Evolutionary conservation across 2,888 invertebrate species (phyloP).

Genomic region (Andrena dorsata): DNA sequence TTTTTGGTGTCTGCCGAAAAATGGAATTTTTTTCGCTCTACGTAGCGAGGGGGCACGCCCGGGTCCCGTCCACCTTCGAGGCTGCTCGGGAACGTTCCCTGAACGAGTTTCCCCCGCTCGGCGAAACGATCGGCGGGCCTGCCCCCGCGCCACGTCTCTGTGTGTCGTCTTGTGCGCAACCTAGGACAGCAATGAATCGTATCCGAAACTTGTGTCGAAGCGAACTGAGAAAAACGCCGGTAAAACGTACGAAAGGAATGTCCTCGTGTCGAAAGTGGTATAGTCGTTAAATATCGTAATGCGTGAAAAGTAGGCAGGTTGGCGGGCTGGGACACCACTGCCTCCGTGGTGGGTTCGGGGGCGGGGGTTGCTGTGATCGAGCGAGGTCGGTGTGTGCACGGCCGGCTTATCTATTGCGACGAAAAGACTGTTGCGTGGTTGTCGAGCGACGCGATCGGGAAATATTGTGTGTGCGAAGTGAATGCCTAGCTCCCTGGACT

Average conservation of each 20-base stretch:
- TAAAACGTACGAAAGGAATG: slow-evolving; percentile 77
- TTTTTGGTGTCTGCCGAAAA: slow-evolving; percentile 81
- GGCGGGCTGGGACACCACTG: slow-evolving; percentile 63
- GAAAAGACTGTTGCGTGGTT: slow-evolving; percentile 56
- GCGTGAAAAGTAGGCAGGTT: slow-evolving; percentile 82
- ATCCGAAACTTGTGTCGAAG: slow-evolving; percentile 71
- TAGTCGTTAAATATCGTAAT: slow-evolving; percentile 81
- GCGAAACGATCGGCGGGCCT: slow-evolving; percentile 23
- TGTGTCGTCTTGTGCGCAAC: slow-evolving; percentile 83
- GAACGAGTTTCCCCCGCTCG: background rate
- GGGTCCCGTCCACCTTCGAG: background rate
- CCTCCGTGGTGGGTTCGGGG: slow-evolving; percentile 40
- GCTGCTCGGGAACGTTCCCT: background rate
- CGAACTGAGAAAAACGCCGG: slow-evolving; percentile 81
- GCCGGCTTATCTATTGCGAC: slow-evolving; percentile 70
- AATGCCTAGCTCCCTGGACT: too few species aligned
- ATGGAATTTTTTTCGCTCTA: slow-evolving; percentile 78
- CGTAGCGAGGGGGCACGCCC: slow-evolving; percentile 52
- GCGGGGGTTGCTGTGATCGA: background rate
- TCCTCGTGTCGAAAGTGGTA: slow-evolving; percentile 77
- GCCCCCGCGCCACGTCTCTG: slow-evolving; percentile 58
- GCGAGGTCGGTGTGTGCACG: slow-evolving; percentile 38
- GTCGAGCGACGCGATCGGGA: background rate
- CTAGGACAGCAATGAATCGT: slow-evolving; percentile 76
- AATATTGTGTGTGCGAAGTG: too few species aligned